phyloP scores from a whole-genome alignment of 2,888 invertebrate genomes.

The Cartodere bifasciata region DNA sequence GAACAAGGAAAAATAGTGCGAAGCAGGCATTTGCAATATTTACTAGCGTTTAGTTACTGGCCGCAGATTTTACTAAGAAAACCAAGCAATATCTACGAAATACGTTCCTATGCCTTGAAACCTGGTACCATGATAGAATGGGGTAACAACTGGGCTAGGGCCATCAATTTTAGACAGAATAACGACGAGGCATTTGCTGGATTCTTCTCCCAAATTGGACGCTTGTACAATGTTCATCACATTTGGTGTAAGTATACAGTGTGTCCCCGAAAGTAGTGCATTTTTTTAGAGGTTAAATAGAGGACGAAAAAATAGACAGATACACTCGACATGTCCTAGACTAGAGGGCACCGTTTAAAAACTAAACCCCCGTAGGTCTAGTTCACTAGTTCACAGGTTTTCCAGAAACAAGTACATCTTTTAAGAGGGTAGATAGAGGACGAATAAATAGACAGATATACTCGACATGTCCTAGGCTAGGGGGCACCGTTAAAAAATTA shows the following conservation, averaged over 20 bases:
- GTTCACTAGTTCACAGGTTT: too few species aligned
- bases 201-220: slow-evolving; percentile 94
- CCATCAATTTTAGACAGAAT: slow-evolving; percentile 77
- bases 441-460: too few species aligned
- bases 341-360: too few species aligned
- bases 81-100: slow-evolving; percentile 75
- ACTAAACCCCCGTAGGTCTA: too few species aligned
- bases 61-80: slow-evolving; percentile 61
- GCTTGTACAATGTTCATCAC: slow-evolving; percentile 95
- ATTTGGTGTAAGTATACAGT: slow-evolving; percentile 99
- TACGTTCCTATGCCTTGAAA: slow-evolving; percentile 76
- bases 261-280: too few species aligned
- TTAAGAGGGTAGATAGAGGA: too few species aligned
- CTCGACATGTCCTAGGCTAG: too few species aligned
- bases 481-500: too few species aligned
- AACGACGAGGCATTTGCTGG: slow-evolving; percentile 95
- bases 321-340: too few species aligned
- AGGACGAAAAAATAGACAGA: too few species aligned
- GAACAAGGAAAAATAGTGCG: slow-evolving; percentile 70
- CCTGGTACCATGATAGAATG: slow-evolving; percentile 99
- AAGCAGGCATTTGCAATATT: slow-evolving; percentile 82
- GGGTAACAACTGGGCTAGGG: slow-evolving; percentile 98
- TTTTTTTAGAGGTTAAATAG: too few species aligned
- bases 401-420: too few species aligned
- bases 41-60: slow-evolving; percentile 97